Percentiles rank a stretch among this genome's conserved stretches.
These are phyloP conservation scores for Mesoclemmys tuberculata DNA, from an alignment of 2,113 vertebrate species.

Conservation along the genomic window DNA sequence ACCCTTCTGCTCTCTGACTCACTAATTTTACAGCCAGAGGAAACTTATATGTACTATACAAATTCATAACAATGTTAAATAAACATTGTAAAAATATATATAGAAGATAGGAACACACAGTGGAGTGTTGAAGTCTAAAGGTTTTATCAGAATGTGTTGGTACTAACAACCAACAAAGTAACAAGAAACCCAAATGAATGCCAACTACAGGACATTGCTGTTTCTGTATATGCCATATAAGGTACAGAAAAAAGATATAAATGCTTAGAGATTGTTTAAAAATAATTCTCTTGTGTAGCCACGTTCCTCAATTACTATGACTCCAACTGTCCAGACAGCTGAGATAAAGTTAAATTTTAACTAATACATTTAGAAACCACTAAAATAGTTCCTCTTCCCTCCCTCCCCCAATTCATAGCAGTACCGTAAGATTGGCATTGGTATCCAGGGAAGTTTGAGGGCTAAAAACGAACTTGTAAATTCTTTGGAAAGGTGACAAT, in stretches of 20 bases:
- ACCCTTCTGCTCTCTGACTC: conserved; percentile 2
- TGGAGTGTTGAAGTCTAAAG: background rate
- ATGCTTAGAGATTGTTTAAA: background rate
- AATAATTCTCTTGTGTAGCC: background rate
- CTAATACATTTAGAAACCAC: background rate
- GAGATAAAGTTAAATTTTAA: background rate
- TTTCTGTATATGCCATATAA: background rate
- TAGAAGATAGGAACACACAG: background rate
- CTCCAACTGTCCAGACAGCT: background rate
- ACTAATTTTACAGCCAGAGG: conserved; percentile 1
- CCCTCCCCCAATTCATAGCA: background rate
- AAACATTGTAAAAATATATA: background rate
- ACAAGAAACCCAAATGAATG: background rate
- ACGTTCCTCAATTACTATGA: background rate
- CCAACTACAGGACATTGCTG: background rate
- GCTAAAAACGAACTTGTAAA: background rate
- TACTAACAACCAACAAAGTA: background rate
- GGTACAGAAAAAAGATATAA: fast-evolving
- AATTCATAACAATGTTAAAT: background rate
- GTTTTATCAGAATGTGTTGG: background rate
- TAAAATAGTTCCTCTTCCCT: background rate
- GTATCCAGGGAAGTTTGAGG: background rate
- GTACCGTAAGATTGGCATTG: background rate
- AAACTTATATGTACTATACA: background rate
- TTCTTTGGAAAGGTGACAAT: conserved; percentile 28